Evolutionary conservation across 1,140 invertebrate species (phyloP).

Genomic region (Chymomyza costata): DNA sequence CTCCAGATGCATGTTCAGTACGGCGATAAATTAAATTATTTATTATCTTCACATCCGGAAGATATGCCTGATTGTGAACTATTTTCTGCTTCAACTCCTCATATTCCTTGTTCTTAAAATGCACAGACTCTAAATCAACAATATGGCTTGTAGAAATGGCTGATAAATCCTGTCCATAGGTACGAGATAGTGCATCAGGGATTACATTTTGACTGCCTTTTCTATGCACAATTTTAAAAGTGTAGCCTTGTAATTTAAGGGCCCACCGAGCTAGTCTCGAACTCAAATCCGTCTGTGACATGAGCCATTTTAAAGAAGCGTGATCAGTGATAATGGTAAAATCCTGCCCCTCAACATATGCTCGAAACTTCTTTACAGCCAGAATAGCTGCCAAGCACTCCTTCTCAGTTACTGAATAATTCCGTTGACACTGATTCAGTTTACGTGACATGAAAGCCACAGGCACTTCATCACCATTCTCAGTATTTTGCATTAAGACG

Average conservation of each 20-base stretch:
- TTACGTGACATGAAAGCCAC: too few species aligned
- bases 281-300: slow-evolving; percentile 9
- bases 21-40: background rate
- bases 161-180: too few species aligned
- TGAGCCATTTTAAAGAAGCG: slow-evolving; percentile 4
- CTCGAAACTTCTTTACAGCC: slow-evolving; percentile 7
- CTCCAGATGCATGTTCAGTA: background rate
- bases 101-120: too few species aligned
- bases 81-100: too few species aligned
- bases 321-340: slow-evolving; percentile 3
- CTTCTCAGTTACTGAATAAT: slow-evolving; percentile 15
- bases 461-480: slow-evolving; percentile 6
- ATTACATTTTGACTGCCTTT: slow-evolving; percentile 1
- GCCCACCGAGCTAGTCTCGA: slow-evolving; percentile 5
- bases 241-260: background rate
- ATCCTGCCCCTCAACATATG: slow-evolving; percentile 5
- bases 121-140: too few species aligned
- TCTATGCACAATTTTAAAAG: background rate
- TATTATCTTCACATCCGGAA: too few species aligned
- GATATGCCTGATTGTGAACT: too few species aligned
- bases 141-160: too few species aligned
- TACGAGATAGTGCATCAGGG: too few species aligned
- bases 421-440: slow-evolving; percentile 7
- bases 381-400: slow-evolving; percentile 5
- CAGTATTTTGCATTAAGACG: slow-evolving; percentile 1